Base-by-base conservation (phyloP, 2,113 vertebrate genomes). In the Neotragus pygmaeus region DNA sequence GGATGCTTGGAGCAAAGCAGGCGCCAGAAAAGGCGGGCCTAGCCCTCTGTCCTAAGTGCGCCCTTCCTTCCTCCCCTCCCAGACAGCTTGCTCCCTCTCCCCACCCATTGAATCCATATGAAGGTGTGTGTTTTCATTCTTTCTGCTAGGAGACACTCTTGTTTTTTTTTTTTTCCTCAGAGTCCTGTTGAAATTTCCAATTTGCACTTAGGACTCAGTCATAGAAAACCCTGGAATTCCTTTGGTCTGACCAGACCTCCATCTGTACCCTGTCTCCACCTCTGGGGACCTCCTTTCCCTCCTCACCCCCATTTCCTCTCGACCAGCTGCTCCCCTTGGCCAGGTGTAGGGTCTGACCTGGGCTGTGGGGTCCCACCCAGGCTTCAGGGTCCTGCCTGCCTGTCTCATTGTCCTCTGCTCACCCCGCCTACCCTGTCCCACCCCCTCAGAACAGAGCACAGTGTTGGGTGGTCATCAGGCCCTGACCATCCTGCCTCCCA, bases 41-140 rank as follows among this genome's bases (percentile, higher is more conserved):
- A 0, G 47, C 0, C 3, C 15, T 2, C 12, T 27, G 87, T 49
- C 58, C 3, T 0, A 0, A 2, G 0, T 78, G 5, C 5, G 1
- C 0, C 36, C 51, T n/a, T n/a, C 19, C 1, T 9, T 6, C 9
- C 27, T 25, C 17, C 7, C 7, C n/a, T 45, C 19, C 9, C 11
- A 5, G 47, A 21, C 2, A 8, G 4, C 36, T 21, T 1, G 1
- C 9, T 60, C 16, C 23, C 27, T 15, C 45, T 0, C 5, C 30
- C 17, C 23, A 43, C 23, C 60, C 5, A 1, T 0, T 2, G 45
- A 2, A 1, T 10, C 15, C 12, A 0, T 1, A 10, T 3, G 21
- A 0, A 1, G 17, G 70, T 2, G 3, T 8, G 12, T 2, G 1
- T 23, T 39, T 64, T 6, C 0, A 7, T 6, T 85, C 78, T 30